Percentiles rank a stretch among this genome's conserved stretches.
phyloP scores from a whole-genome alignment of 2,113 vertebrate species.

The Pseudopipra pipra region DNA sequence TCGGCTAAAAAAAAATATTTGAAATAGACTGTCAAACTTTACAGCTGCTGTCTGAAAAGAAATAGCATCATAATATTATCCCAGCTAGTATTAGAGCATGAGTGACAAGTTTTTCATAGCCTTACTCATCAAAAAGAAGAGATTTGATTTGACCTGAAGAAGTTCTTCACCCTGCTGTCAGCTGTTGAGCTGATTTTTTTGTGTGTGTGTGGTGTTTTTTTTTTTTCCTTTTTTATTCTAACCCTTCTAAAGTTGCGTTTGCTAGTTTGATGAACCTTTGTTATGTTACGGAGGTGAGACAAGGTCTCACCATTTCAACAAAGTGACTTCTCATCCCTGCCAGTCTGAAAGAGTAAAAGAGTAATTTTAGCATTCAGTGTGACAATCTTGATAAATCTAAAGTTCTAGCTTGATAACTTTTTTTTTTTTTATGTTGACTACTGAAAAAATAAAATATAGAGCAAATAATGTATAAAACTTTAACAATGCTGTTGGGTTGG shows the following conservation, averaged over 20 bases:
- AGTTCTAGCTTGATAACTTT: not conserved
- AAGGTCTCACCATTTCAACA: not conserved
- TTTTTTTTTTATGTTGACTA: not conserved
- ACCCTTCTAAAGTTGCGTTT: not conserved
- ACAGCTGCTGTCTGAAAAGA: not conserved
- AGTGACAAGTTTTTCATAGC: not conserved
- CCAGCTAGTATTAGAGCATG: not conserved
- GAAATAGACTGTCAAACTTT: not conserved
- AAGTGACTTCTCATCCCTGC: not conserved
- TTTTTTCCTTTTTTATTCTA: not conserved
- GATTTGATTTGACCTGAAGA: not conserved
- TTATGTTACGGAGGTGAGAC: not conserved
- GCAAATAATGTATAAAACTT: not conserved
- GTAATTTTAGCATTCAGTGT: not conserved
- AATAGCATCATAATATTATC: not conserved
- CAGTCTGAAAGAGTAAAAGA: not conserved
- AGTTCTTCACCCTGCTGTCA: constrained; percentile 5
- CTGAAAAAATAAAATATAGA: not conserved
- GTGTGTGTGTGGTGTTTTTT: too few relatives aligned
- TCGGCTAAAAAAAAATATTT: not conserved
- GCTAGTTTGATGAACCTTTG: not conserved
- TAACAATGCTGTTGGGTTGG: not conserved
- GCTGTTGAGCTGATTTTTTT: not conserved
- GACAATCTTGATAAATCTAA: not conserved
- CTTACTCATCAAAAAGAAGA: not conserved